These are phyloP conservation scores for Odontomachus brunneus DNA, from an alignment of 1,140 invertebrate species.

Conservation along the genomic window DNA sequence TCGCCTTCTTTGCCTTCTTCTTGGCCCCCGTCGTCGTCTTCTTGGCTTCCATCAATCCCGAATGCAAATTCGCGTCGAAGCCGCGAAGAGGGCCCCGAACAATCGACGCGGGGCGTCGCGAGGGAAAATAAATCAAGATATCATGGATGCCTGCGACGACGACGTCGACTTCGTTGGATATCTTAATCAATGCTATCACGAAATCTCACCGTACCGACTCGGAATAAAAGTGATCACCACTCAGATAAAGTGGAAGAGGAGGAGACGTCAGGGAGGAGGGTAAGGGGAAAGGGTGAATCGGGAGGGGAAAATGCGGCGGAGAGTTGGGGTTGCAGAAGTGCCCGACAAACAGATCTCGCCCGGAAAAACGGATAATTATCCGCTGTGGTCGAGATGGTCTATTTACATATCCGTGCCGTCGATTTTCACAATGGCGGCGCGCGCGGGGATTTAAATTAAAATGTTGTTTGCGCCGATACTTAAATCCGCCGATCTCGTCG, in stretches of 20 bases:
- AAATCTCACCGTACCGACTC: constrained; percentile 57
- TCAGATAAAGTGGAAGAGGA: constrained; percentile 25
- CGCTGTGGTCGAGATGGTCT: constrained; percentile 62
- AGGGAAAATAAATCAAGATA: constrained; percentile 62
- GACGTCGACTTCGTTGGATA: constrained; percentile 54
- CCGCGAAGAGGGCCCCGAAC: constrained; percentile 70
- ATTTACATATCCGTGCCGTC: constrained; percentile 62
- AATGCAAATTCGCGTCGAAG: constrained; percentile 73
- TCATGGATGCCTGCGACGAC: constrained; percentile 37
- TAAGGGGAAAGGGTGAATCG: background rate
- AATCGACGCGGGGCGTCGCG: constrained; percentile 57
- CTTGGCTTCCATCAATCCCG: constrained; percentile 74
- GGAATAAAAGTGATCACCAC: constrained; percentile 62
- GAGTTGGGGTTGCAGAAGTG: constrained; percentile 61
- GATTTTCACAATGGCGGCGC: constrained; percentile 57
- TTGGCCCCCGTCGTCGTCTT: constrained; percentile 14
- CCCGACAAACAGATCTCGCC: constrained; percentile 74
- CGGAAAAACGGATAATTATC: constrained; percentile 77
- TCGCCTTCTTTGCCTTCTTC: constrained; percentile 21
- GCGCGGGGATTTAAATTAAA: constrained; percentile 72
- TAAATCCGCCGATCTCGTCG: constrained; percentile 50
- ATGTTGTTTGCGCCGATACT: constrained; percentile 74
- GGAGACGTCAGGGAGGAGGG: background rate
- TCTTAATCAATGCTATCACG: constrained; percentile 77
- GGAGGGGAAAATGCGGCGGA: constrained; percentile 7